phyloP scores from a whole-genome alignment of 1,140 invertebrate species.

The Drosophila nigromelanica region DNA sequence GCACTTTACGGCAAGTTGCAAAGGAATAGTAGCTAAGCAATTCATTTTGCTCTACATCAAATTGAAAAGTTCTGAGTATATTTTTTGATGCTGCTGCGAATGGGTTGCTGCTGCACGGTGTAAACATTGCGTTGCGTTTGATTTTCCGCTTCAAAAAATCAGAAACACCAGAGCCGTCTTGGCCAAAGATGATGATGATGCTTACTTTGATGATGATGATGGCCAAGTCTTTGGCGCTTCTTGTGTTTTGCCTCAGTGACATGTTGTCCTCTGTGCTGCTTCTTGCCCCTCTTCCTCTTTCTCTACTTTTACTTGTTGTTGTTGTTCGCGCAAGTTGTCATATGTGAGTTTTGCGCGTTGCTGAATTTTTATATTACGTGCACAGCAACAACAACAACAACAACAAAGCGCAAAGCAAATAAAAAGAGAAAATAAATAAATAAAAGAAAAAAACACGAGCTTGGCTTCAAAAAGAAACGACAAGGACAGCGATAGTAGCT shows the following conservation, averaged over 20 bases:
- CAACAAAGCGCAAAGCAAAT: slow-evolving; percentile 39
- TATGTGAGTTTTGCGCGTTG: slow-evolving; percentile 78
- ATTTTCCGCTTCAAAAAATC: slow-evolving; percentile 61
- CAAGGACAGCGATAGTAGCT: slow-evolving; percentile 7
- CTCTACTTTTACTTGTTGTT: slow-evolving; percentile 2
- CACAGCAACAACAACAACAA: slow-evolving; percentile 38
- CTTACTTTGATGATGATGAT: slow-evolving; percentile 18
- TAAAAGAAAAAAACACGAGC: slow-evolving; percentile 46
- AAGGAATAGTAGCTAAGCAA: no score
- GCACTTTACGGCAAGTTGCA: no score
- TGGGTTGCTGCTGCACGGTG: slow-evolving; percentile 23
- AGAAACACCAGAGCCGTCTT: slow-evolving; percentile 45
- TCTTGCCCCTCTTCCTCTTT: slow-evolving; percentile 7
- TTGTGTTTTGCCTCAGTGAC: slow-evolving; percentile 35
- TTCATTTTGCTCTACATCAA: no score
- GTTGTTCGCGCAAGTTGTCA: slow-evolving; percentile 56
- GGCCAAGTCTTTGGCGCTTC: slow-evolving; percentile 24
- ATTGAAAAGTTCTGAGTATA: no score
- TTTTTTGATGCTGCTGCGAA: slow-evolving; percentile 6
- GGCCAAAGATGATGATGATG: slow-evolving; percentile 22
- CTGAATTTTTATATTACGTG: slow-evolving; percentile 76
- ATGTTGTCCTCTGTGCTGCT: slow-evolving; percentile 25
- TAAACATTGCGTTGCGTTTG: slow-evolving; percentile 45
- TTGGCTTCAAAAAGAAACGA: slow-evolving; percentile 72
- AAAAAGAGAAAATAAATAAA: slow-evolving; percentile 1